Evolutionary conservation across 2,888 invertebrate species (phyloP).

Genomic region (Elysia crispata): DNA sequence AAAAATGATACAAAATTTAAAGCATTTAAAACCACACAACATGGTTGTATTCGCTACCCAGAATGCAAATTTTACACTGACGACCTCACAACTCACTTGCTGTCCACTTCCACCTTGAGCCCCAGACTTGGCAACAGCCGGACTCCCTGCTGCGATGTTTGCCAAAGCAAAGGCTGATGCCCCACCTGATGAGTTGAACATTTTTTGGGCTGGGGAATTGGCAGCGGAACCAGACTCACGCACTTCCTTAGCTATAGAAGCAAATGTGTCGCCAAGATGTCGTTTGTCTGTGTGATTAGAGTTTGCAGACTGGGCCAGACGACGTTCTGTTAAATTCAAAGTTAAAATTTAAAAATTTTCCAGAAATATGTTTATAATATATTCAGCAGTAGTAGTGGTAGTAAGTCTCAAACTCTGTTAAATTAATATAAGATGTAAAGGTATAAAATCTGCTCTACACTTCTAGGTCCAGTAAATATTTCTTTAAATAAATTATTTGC

Average conservation of each 20-base stretch:
- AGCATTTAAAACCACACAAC: no score
- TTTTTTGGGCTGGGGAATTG: conserved; percentile 68
- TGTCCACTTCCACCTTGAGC: conserved; percentile 86
- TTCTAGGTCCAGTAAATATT: no score
- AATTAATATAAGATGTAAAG: no score
- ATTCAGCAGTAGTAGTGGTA: no score
- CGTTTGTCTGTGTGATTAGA: conserved; percentile 69
- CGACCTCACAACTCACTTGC: conserved; percentile 75
- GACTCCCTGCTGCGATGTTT: conserved; percentile 90
- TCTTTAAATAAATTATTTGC: no score
- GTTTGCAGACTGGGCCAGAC: conserved; percentile 57
- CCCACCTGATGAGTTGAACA: conserved; percentile 76
- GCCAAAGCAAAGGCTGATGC: conserved; percentile 73
- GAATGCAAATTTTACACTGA: no score
- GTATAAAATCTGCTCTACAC: no score
- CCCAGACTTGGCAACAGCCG: conserved; percentile 90
- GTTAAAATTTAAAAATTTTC: neutral
- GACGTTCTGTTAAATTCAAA: conserved; percentile 59
- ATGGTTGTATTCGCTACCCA: no score
- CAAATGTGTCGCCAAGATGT: conserved; percentile 72
- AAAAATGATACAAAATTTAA: no score
- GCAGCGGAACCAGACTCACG: conserved; percentile 61
- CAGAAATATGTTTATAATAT: no score
- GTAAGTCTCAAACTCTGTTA: no score
- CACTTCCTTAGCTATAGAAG: conserved; percentile 74